phyloP scores from a whole-genome alignment of 2,797 vertebrate genomes.

The Microctenopoma steveboyesi region DNA sequence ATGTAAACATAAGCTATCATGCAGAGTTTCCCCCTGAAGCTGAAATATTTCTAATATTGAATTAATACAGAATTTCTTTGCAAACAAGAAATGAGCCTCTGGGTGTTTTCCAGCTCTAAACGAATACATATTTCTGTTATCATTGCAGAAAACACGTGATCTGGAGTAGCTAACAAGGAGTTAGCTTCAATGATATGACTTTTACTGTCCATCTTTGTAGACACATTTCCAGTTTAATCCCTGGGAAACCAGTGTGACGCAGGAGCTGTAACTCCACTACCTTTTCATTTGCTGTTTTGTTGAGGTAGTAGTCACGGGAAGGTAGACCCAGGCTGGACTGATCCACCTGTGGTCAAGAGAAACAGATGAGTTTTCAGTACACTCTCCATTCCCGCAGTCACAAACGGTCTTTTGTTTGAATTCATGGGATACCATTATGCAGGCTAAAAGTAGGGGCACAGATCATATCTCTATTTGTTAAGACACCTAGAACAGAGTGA shows the following conservation, averaged over 20 bases:
- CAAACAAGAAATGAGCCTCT: background rate
- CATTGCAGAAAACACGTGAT: background rate
- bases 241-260: slow-evolving; percentile 1
- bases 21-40: slow-evolving; percentile 9
- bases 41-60: slow-evolving; percentile 27
- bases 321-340: slow-evolving; percentile 94
- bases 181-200: too few relatives aligned
- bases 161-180: background rate
- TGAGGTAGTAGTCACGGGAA: slow-evolving; percentile 96
- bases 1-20: slow-evolving; percentile 38
- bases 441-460: slow-evolving; percentile 12
- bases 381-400: slow-evolving; percentile 10
- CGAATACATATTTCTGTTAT: background rate
- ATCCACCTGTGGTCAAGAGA: slow-evolving; percentile 85
- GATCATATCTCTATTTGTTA: slow-evolving; percentile 32
- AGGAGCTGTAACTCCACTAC: slow-evolving; percentile 64
- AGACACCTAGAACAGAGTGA: slow-evolving; percentile 1
- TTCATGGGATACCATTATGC: slow-evolving; percentile 13
- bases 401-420: slow-evolving; percentile 41
- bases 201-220: background rate
- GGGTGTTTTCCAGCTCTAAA: background rate
- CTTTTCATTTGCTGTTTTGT: slow-evolving; percentile 96
- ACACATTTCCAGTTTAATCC: background rate
- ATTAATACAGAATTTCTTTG: slow-evolving; percentile 26
- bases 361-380: slow-evolving; percentile 35